Base-by-base conservation (phyloP, 2,113 vertebrate genomes). In the Notarius quadriscutis region DNA sequence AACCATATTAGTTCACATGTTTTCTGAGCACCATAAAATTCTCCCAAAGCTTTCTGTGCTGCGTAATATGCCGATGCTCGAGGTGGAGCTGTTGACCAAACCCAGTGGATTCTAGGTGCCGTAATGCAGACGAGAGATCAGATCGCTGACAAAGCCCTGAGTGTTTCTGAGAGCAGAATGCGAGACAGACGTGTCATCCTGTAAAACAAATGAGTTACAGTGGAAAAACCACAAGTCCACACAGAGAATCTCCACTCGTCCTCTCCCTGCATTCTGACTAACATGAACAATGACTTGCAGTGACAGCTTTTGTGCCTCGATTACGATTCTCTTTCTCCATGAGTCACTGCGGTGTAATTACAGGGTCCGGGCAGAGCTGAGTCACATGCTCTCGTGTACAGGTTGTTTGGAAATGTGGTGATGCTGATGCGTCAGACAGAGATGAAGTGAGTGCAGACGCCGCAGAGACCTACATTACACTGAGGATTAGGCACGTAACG, bases 281-380 rank as follows among this genome's bases (percentile, higher is more conserved):
- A 55, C 81, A 60, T 75, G 51, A 53, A 86, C 71, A 79, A 83
- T 67, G 84, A 57, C 79, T 4, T 22, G 57, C 48, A 78, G 85
- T 79, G 63, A 60, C 81, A n/a, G 72, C 62, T 86, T 83, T 82
- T 34, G 48, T 84, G 4, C 27, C 53, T 69, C 50, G 22, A n/a
- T 51, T 86, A 81, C 27, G 41, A 50, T 41, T 63, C 30, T 41
- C 14, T 74, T 53, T 41, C 86, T 81, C 27, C 34, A 14, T 89
- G 85, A 84, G 71, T 89, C 88, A 89, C 20, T 50, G 60, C 69
- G 71, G 60, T 2, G 53, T 86, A 86, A 86, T 86, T 67, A 80
- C 72, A 86, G 71, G 34, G 81, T 87, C 57, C 50, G 22, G 60
- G 57, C 69, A 83, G 60, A 17, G 27, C 58, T 58, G 79, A 86